Evolutionary conservation across 2,113 vertebrate genomes (phyloP).

Genomic region (Crotalus horridus): DNA sequence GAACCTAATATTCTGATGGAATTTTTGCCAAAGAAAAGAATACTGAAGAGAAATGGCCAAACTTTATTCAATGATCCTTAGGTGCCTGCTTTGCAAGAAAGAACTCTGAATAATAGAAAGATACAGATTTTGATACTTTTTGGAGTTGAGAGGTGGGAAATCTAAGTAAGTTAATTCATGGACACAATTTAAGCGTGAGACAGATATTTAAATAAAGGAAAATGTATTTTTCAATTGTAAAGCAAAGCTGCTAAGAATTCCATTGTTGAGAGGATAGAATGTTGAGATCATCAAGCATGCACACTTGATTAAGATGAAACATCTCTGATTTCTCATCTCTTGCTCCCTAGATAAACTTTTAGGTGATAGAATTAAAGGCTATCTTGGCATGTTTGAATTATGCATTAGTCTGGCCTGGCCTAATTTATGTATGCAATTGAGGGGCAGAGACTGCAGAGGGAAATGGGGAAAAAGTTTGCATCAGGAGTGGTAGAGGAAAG

Average conservation of each 20-base stretch:
- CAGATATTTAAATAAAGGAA: background rate
- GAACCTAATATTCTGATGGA: background rate
- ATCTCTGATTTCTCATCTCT: background rate
- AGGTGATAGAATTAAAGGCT: background rate
- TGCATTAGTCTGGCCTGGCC: background rate
- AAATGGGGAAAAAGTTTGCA: background rate
- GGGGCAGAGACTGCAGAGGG: background rate
- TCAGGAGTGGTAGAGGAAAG: background rate
- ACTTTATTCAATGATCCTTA: background rate
- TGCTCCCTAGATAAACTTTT: background rate
- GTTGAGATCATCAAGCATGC: background rate
- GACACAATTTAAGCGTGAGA: background rate
- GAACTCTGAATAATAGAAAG: background rate
- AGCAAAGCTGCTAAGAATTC: background rate
- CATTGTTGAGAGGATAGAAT: background rate
- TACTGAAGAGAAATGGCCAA: background rate
- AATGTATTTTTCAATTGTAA: background rate
- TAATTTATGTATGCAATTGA: background rate
- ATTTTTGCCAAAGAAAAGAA: background rate
- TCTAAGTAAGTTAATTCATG: background rate
- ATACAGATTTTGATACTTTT: background rate
- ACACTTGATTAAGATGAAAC: background rate
- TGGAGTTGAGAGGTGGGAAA: background rate
- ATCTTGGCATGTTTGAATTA: background rate
- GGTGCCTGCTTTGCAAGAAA: background rate